Evolutionary conservation across 2,888 invertebrate species (phyloP), one percentile per base, ranked within the genome.

Genomic region (Drosophila ezoana): DNA sequence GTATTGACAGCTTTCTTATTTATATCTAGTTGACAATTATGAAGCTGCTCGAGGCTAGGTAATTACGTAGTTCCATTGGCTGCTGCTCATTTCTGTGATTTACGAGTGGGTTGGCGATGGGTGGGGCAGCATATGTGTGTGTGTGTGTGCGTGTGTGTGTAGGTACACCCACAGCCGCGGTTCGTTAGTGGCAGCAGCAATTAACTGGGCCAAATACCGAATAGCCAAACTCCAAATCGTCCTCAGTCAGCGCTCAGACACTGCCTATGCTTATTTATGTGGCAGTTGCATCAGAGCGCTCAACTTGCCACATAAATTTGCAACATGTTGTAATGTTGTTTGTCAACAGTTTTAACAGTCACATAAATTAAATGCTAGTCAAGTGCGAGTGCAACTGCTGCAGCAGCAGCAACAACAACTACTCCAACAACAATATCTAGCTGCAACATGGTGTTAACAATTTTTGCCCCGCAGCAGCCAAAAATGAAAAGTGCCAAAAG

Each of bases 281-380:
- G 81, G 68, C 88, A 87, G 79, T 72, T 83, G 77, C 74, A 79
- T 88, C 83, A 81, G 79, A 68, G 64, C 61, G 68, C 47, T 69
- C 87, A 80, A 86, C 71, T 83, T 80, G 81, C 61, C 78, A 64
- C 84, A 89, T 89, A 89, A 89, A 84, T 84, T 81, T 89, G 89
- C 81, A 74, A 75, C 87, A 83, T 84, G 84, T 83, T 89, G 84
- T 89, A 87, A 83, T 87, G 84, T 79, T 87, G 85, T 85, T 89
- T 89, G 89, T 85, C 89, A 85, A 85, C 85, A 87, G 85, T 89
- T 85, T 87, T 65, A 82, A 72, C 79, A 84, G 77, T 72, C 78
- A 81, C 85, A 87, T 81, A 79, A 86, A 87, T 87, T 87, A 84
- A 87, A 85, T 76, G 65, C 74, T 79, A 84, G 81, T 83, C 85